Base-by-base conservation (phyloP, 2,888 invertebrate genomes). In the Apamea sordens region DNA sequence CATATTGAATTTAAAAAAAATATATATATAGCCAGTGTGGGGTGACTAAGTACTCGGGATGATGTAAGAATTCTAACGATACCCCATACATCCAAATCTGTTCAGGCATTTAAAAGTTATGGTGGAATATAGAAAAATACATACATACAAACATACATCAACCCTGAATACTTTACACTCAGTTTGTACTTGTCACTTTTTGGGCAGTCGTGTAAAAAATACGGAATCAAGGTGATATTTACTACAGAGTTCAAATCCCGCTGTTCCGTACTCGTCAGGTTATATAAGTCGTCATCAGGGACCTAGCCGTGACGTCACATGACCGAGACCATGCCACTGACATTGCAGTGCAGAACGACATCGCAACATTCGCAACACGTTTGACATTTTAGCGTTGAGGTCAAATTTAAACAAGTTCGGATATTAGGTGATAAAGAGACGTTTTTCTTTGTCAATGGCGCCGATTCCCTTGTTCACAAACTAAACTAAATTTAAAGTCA, bases 321-420 rank as follows among this genome's bases (percentile, higher is more conserved):
- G 65, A 67, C 64, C 53, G 21, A 74, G 74, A 61, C 68, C 77
- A 65, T 82, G 86, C 82, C 86, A 75, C 56, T 82, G 86, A 86
- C 72, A 78, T 78, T 86, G 74, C 41, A 50, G 67, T 86, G 74
- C 41, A 50, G 67, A 41, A 67, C 44, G 72, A 63, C 80, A 61
- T 75, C 44, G 36, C 50, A 61, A 68, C 44, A 41, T 53, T 75
- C 44, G 36, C 50, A 61, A 68, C 44, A 41, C 59, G 32, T 70
- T 78, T 75, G 69, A 75, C 73, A 59, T 73, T 72, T 76, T 10
- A 75, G n/a, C 24, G n/a, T 36, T 63, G 44, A 77, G 86, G 74
- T 86, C 84, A 86, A 75, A 47, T 61, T 24, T 24, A 81, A 50
- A 59, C 53, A 28, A 53, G 44, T 83, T 78, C 21, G 7, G 11